Evolutionary conservation across 2,888 invertebrate genomes (phyloP).

Genomic region (Drosophila paranaensis): DNA sequence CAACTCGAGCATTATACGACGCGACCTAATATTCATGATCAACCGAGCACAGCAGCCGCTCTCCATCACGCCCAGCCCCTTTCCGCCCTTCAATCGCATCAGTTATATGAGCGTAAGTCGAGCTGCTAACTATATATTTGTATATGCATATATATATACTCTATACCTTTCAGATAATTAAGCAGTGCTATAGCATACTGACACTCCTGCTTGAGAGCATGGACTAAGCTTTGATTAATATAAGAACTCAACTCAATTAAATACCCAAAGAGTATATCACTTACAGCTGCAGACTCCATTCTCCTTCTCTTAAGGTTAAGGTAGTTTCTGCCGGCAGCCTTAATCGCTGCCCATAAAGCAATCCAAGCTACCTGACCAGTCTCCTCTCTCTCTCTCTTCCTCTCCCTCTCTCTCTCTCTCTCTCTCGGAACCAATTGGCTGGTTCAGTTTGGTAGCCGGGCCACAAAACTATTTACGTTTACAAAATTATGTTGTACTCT

Average conservation of each 20-base stretch:
- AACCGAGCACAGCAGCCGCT: conserved; percentile 47
- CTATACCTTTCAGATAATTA: conserved; percentile 34
- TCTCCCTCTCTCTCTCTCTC: background rate
- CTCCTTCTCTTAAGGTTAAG: background rate
- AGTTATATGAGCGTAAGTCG: conserved; percentile 50
- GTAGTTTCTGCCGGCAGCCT: conserved; percentile 18
- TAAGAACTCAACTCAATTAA: conserved; percentile 3
- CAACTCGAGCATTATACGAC: background rate
- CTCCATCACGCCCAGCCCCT: conserved; percentile 33
- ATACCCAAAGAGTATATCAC: conserved; percentile 2
- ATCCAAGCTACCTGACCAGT: conserved; percentile 21
- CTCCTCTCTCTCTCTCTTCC: background rate
- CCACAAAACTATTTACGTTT: conserved; percentile 49
- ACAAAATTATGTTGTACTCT: conserved; percentile 49
- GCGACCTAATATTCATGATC: conserved; percentile 43
- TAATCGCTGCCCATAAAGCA: conserved; percentile 39
- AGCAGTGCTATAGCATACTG: conserved; percentile 57
- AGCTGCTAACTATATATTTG: too few species aligned
- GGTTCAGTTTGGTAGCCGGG: conserved; percentile 27
- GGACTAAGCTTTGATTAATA: conserved; percentile 26
- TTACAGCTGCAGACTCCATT: background rate
- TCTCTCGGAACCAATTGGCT: too few species aligned
- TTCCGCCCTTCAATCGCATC: conserved; percentile 47
- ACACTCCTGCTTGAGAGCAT: conserved; percentile 48
- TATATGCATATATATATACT: background rate